Conservation (phyloP, 1,140 invertebrate species). For the Ips typographus region DNA sequence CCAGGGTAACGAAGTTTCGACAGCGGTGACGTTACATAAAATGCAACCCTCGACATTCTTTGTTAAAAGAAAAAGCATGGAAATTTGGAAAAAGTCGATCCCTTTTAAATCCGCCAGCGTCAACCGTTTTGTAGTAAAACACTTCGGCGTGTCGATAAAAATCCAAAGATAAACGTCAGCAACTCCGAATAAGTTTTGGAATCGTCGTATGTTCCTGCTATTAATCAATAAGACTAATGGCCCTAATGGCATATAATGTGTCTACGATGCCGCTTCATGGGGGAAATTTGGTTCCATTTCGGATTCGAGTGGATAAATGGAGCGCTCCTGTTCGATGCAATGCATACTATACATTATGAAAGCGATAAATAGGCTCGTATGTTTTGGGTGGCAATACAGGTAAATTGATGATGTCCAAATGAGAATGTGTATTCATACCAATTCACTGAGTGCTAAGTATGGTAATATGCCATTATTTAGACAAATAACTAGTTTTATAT, state of each 20-base stretch:
- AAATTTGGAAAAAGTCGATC: no score
- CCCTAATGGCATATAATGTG: constrained; percentile 20
- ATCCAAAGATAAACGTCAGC: constrained; percentile 5
- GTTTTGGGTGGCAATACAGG: background rate
- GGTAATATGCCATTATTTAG: no score
- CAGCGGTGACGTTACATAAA: no score
- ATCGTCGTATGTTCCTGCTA: constrained; percentile 15
- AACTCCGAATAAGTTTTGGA: constrained; percentile 5
- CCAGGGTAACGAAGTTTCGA: no score
- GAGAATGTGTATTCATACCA: no score
- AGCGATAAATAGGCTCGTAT: background rate
- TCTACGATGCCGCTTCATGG: constrained; percentile 1
- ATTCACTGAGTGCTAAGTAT: no score
- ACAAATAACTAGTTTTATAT: no score
- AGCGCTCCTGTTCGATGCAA: background rate
- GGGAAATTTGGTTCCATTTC: constrained; percentile 1
- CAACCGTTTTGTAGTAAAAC: background rate
- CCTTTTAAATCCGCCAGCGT: no score
- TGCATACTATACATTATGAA: background rate
- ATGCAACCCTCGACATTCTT: no score
- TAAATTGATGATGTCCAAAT: no score
- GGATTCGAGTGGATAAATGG: background rate
- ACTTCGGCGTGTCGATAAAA: background rate
- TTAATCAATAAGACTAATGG: constrained; percentile 30
- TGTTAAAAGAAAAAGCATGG: no score